Conservation (phyloP, 2,113 vertebrate species). For the Rhynchomys soricoides region DNA sequence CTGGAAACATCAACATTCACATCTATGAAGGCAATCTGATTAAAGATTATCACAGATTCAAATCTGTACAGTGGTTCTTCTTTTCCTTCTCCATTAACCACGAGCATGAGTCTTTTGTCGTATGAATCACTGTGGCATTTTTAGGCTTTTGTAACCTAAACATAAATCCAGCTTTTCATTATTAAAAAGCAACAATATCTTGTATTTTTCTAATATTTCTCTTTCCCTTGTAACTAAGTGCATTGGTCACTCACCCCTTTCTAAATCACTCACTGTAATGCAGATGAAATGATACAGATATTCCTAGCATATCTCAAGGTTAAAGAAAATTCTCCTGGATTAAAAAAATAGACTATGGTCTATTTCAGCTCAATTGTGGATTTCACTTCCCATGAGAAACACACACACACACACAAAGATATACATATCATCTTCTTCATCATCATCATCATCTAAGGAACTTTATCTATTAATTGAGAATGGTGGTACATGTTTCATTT, state of each 20-base stretch:
- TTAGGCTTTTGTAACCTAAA: background rate
- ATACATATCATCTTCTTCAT: too few species aligned
- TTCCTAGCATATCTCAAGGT: background rate
- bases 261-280: background rate
- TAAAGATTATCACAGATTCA: background rate
- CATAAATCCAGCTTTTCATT: background rate
- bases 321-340: background rate
- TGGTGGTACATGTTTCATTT: background rate
- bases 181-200: background rate
- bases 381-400: background rate
- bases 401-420: background rate
- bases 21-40: background rate
- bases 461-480: background rate
- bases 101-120: background rate
- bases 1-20: background rate
- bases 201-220: background rate
- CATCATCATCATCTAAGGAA: background rate
- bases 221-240: background rate
- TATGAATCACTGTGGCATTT: background rate
- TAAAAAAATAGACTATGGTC: background rate
- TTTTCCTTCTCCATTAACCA: background rate
- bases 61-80: background rate
- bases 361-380: background rate
- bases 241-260: background rate
- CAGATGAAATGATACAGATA: background rate